Percentiles rank a stretch among this genome's conserved stretches.
phyloP scores from a whole-genome alignment of 2,888 invertebrate species.

The Cheilosia variabilis region DNA sequence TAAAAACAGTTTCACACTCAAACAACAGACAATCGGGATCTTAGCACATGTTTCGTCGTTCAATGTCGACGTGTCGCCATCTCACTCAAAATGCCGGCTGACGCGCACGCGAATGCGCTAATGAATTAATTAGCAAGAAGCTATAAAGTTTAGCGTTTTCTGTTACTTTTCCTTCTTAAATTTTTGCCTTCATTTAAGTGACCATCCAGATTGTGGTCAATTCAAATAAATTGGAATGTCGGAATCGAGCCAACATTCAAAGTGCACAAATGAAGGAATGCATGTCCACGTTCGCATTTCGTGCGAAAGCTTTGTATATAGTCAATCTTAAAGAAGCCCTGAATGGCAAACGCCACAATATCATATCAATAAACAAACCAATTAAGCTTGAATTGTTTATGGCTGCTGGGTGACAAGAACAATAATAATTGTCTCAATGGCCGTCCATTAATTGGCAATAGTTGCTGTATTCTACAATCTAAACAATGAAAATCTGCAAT shows the following conservation, averaged over 20 bases:
- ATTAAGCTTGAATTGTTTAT: constrained; percentile 55
- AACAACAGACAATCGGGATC: constrained; percentile 5
- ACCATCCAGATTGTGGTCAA: constrained; percentile 34
- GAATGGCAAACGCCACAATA: constrained; percentile 33
- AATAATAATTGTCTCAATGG: constrained; percentile 39
- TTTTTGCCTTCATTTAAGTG: background rate
- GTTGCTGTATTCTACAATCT: constrained; percentile 1
- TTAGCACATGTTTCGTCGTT: constrained; percentile 29
- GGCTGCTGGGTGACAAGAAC: constrained; percentile 9
- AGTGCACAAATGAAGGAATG: background rate
- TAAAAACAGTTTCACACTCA: constrained; percentile 14
- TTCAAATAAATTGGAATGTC: constrained; percentile 27
- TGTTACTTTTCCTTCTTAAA: background rate
- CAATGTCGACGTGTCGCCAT: background rate
- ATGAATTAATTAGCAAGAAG: constrained; percentile 32
- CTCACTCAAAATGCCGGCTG: constrained; percentile 3
- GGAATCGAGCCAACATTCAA: constrained; percentile 49
- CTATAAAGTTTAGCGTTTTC: constrained; percentile 12
- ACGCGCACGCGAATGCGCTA: constrained; percentile 28
- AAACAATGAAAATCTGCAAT: constrained; percentile 15
- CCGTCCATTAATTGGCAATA: constrained; percentile 18
- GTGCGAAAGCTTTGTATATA: constrained; percentile 33
- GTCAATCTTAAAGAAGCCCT: constrained; percentile 28
- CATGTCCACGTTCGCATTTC: constrained; percentile 26
- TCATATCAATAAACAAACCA: constrained; percentile 64